phyloP scores from a whole-genome alignment of 2,797 vertebrate species.

The Vespertilio murinus region DNA sequence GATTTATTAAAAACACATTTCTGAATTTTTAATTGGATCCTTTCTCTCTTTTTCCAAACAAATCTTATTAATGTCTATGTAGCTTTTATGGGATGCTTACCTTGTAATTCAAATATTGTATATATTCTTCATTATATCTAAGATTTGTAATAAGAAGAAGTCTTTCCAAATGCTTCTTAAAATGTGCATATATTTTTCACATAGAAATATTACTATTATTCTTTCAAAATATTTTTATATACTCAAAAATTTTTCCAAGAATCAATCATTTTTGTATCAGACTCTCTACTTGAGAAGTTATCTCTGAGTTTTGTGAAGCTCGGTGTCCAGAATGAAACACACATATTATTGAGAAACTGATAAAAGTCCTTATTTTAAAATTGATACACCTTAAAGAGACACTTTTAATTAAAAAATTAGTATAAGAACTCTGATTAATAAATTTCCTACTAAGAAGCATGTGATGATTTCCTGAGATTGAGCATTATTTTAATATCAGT shows the following conservation, averaged over 20 bases:
- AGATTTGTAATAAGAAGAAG: neutral
- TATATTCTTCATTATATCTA: neutral
- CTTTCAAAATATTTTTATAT: neutral
- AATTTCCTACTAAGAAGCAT: neutral
- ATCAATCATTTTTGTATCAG: neutral
- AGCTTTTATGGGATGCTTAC: neutral
- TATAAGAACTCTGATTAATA: neutral
- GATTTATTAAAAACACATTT: neutral
- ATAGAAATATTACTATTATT: neutral
- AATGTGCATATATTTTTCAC: neutral
- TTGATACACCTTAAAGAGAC: neutral
- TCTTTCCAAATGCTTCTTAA: neutral
- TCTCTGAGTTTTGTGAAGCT: neutral
- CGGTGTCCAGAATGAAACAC: neutral
- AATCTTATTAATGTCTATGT: neutral
- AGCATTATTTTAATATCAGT: neutral
- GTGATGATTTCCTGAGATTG: neutral
- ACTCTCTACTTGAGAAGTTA: neutral
- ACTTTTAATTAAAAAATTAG: neutral
- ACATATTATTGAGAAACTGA: neutral
- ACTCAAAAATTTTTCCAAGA: neutral
- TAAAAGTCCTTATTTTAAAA: neutral
- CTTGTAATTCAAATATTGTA: neutral
- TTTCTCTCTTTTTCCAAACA: neutral
- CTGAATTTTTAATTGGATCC: neutral